A percentile compares a stretch with the other conserved stretches of the same genome.
phyloP scores from a whole-genome alignment of 35 echinoderm and acorn worm genomes.

The Heliocidaris tuberculata region DNA sequence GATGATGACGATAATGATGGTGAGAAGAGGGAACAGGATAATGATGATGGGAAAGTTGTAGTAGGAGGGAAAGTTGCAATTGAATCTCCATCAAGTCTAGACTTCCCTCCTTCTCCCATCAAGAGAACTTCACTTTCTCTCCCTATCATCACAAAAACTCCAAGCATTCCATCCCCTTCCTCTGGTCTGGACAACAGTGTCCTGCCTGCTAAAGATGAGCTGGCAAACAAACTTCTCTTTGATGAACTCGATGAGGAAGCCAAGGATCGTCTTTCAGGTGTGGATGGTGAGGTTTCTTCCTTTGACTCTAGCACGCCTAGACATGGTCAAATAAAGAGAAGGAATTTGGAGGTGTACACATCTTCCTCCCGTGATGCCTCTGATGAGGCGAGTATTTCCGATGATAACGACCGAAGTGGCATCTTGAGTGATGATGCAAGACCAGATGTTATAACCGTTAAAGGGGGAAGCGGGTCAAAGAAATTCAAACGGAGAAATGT shows the following conservation, averaged over 20 bases:
- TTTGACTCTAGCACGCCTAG: conserved; percentile 37
- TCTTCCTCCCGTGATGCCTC: conserved; percentile 70
- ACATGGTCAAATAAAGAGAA: conserved; percentile 57
- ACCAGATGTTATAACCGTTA: conserved; percentile 32
- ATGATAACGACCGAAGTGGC: conserved; percentile 58
- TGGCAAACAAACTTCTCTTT: conserved; percentile 3
- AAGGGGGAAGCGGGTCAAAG: conserved; percentile 30
- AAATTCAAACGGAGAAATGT: conserved; percentile 61
- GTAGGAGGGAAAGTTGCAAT: neutral
- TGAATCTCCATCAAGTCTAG: neutral
- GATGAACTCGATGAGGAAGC: conserved; percentile 49
- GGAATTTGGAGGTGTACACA: conserved; percentile 65
- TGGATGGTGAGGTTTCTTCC: neutral
- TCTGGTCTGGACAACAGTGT: neutral
- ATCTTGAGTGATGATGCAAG: conserved; percentile 33
- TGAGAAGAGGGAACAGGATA: neutral
- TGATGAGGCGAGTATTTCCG: conserved; percentile 69
- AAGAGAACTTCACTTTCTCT: conserved; percentile 21
- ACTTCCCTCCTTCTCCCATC: conserved; percentile 14
- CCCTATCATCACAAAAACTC: conserved; percentile 17
- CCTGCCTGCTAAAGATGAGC: neutral
- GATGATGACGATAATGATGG: conserved; percentile 43
- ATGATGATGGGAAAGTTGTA: neutral
- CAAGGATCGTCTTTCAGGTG: neutral
- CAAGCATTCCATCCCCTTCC: conserved; percentile 19